phyloP scores from a whole-genome alignment of 53 echinoderm and acorn worm genomes.

The Paelopatides confundens region DNA sequence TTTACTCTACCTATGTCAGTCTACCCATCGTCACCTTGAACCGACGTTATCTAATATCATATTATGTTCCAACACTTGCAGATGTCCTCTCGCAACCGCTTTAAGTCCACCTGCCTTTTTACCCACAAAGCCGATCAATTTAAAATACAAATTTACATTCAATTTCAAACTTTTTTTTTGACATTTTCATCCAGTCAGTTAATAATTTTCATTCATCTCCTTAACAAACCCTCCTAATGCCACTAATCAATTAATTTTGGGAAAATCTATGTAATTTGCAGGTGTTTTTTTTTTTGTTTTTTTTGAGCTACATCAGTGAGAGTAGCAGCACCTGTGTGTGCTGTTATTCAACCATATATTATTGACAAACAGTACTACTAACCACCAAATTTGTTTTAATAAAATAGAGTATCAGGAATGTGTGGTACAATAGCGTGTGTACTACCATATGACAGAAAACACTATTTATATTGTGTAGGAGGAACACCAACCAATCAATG shows the following conservation, averaged over 20 bases:
- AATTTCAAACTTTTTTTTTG: conserved; percentile 26
- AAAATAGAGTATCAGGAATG: no score
- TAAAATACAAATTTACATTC: conserved; percentile 39
- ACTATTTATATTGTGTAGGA: no score
- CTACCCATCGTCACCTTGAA: neutral
- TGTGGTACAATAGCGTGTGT: neutral
- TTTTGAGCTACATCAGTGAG: neutral
- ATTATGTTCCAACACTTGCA: neutral
- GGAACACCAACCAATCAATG: no score
- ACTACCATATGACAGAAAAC: no score
- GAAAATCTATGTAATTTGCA: conserved; percentile 45
- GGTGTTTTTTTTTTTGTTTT: conserved; percentile 23
- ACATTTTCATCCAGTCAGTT: conserved; percentile 19
- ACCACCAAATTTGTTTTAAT: no score
- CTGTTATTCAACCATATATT: neutral
- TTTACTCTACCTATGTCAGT: neutral
- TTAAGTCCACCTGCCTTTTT: neutral
- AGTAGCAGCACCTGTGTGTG: conserved; percentile 23
- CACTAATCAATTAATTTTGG: conserved; percentile 50
- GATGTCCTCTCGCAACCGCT: neutral
- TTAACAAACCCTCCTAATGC: neutral
- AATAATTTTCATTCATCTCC: neutral
- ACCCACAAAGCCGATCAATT: conserved; percentile 47
- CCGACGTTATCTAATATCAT: neutral
- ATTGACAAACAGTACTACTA: neutral